Evolutionary conservation across 2,113 vertebrate species (phyloP).

Genomic region (Ranitomeya variabilis): DNA sequence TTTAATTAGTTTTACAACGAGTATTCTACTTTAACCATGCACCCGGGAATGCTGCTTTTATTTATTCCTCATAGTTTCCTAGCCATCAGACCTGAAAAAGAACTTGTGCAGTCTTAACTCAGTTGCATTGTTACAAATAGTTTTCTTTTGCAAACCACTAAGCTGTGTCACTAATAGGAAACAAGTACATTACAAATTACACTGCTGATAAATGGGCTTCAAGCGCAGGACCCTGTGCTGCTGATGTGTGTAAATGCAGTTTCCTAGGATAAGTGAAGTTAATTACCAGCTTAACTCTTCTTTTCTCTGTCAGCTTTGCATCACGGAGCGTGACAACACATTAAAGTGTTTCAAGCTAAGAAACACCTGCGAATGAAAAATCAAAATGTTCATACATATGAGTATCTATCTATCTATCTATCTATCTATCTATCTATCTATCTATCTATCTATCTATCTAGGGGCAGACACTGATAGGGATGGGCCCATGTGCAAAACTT

Average conservation of each 20-base stretch:
- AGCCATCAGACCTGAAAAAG: slow-evolving; percentile 49
- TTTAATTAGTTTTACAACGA: slow-evolving; percentile 37
- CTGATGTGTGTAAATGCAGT: slow-evolving; percentile 26
- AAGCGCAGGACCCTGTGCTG: slow-evolving; percentile 2
- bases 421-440: too few species aligned
- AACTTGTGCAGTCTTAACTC: slow-evolving; percentile 39
- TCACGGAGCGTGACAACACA: neutral
- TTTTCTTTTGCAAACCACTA: slow-evolving; percentile 44
- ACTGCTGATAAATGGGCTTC: slow-evolving; percentile 39
- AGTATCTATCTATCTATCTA: too few species aligned
- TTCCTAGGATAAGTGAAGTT: slow-evolving; percentile 19
- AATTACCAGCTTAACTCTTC: slow-evolving; percentile 38
- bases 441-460: too few species aligned
- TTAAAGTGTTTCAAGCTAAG: neutral
- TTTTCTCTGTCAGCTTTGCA: neutral
- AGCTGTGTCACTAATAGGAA: slow-evolving; percentile 54
- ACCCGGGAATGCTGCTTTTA: slow-evolving; percentile 22
- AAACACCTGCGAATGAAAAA: neutral
- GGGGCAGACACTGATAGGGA: too few species aligned
- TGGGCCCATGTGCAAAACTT: too few species aligned
- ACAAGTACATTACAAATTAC: slow-evolving; percentile 50
- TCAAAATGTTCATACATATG: neutral
- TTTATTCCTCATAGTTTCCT: slow-evolving; percentile 43
- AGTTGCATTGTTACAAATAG: slow-evolving; percentile 48
- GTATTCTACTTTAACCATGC: slow-evolving; percentile 24